Base-by-base conservation (phyloP, 2,888 invertebrate species). In the Biston betularia region DNA sequence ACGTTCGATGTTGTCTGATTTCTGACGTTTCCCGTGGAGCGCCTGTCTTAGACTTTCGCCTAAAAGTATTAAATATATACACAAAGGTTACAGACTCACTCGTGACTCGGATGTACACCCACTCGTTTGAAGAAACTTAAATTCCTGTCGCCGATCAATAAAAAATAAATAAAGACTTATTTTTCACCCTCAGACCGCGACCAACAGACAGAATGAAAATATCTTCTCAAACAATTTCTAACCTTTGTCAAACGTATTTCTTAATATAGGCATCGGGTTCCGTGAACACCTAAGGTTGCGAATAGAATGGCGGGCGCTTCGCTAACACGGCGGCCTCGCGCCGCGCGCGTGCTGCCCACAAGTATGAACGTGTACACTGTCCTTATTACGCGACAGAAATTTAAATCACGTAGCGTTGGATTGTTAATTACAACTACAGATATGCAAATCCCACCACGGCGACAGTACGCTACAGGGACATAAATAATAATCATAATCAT, bases 201-300 rank as follows among this genome's bases (percentile, higher is more conserved):
- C 11, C 34, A 55, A 33, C 50, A 1, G 24, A 24, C 24, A 24
- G 24, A 59, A 59, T 24, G n/a, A 40, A 50, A 59, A 50, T 52
- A 44, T 50, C 34, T 45, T 60, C 52, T 45, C 33, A 53, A 45
- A 53, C 45, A 52, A 53, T 24, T 44, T 53, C 34, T 45, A 60
- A 60, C 59, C 52, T 60, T 52, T 60, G 59, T 60, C 60, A 60
- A 60, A 46, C 53, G 35, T 24, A 35, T 56, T 56, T 49, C 52
- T 42, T 14, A 12, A 57, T 57, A 46, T 46, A 46, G 35, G 15
- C 10, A 15, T 55, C 44, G 9, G 44, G 34, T 50, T 56, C 33
- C 49, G 10, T 50, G 44, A 56, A 63, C 48, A 34, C n/a, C 11
- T 40, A 33, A 40, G 12, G 40, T 12, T 33, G 54, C 53, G 38